A percentile compares a stretch with the other conserved stretches of the same genome.
These are phyloP conservation scores for Lophius piscatorius DNA, from an alignment of 2,113 vertebrate genomes.

Conservation along the genomic window DNA sequence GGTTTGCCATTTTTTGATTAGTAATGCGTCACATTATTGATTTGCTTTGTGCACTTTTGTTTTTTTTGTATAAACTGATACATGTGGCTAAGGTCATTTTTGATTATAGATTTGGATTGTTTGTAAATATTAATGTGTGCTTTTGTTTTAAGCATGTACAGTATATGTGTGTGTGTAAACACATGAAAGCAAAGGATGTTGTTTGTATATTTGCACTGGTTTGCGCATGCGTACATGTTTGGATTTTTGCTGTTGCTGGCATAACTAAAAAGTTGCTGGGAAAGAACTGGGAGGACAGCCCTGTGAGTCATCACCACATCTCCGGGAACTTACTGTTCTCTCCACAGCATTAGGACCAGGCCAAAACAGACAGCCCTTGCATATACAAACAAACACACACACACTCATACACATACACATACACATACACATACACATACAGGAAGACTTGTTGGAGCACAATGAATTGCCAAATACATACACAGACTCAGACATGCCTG, in stretches of 20 bases:
- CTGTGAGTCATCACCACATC: slow-evolving; percentile 79
- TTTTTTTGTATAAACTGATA: slow-evolving; percentile 36
- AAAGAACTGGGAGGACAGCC: slow-evolving; percentile 78
- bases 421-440: not conserved
- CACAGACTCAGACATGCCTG: slow-evolving; percentile 32
- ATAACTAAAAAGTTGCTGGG: slow-evolving; percentile 80
- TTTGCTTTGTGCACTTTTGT: slow-evolving; percentile 9
- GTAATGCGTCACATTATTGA: slow-evolving; percentile 12
- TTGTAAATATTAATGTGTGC: slow-evolving; percentile 14
- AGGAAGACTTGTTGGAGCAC: slow-evolving; percentile 17
- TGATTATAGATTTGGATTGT: not conserved
- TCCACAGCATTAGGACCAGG: slow-evolving; percentile 66
- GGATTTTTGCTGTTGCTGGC: slow-evolving; percentile 71
- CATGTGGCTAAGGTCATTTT: slow-evolving; percentile 20
- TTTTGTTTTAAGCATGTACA: slow-evolving; percentile 10
- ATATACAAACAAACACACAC: slow-evolving; percentile 30
- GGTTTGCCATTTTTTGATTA: not conserved
- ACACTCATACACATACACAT: slow-evolving; percentile 12
- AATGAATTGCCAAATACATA: slow-evolving; percentile 20
- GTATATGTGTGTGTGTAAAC: slow-evolving; percentile 1
- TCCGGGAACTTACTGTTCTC: slow-evolving; percentile 76
- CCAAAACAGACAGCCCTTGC: slow-evolving; percentile 56
- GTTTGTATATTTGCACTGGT: slow-evolving; percentile 10
- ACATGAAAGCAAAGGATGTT: slow-evolving; percentile 13
- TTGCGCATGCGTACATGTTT: slow-evolving; percentile 20